Percentiles rank a stretch among this genome's conserved stretches.
Conservation (phyloP, 2,888 invertebrate species). For the Mesoligia furuncula region DNA sequence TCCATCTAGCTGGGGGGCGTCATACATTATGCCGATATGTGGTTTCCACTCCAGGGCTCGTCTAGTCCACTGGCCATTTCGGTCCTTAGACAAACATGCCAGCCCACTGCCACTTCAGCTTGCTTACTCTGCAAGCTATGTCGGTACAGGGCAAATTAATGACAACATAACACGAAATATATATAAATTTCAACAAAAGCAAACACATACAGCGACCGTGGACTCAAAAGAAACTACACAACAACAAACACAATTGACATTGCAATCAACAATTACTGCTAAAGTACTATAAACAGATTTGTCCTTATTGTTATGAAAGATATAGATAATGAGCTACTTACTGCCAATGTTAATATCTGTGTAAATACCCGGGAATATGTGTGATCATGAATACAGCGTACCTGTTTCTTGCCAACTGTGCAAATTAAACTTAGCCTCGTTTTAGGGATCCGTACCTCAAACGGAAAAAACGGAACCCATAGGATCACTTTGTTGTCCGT, state of each 20-base stretch:
- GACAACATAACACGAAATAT: background rate
- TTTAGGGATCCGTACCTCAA: too few species aligned
- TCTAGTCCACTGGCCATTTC: too few species aligned
- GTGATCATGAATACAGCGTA: background rate
- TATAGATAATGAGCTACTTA: constrained; percentile 26
- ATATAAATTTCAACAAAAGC: constrained; percentile 15
- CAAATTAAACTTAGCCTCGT: background rate
- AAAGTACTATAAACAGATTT: constrained; percentile 31
- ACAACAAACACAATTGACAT: constrained; percentile 50
- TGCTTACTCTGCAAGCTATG: background rate
- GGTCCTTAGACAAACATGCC: background rate
- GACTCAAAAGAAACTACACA: constrained; percentile 45
- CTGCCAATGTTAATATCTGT: constrained; percentile 9
- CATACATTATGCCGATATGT: too few species aligned
- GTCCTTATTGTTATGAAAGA: constrained; percentile 43
- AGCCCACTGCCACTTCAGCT: background rate
- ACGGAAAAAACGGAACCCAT: too few species aligned
- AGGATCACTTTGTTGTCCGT: too few species aligned
- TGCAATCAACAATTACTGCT: constrained; percentile 42
- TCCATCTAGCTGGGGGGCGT: too few species aligned
- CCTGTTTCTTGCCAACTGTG: background rate
- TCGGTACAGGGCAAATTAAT: background rate
- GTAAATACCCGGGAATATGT: constrained; percentile 2
- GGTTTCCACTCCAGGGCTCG: too few species aligned
- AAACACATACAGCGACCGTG: constrained; percentile 46